Evolutionary conservation across 2,888 invertebrate genomes (phyloP), one percentile per base, ranked within the genome.

Genomic region (Troides oblongomaculatus): DNA sequence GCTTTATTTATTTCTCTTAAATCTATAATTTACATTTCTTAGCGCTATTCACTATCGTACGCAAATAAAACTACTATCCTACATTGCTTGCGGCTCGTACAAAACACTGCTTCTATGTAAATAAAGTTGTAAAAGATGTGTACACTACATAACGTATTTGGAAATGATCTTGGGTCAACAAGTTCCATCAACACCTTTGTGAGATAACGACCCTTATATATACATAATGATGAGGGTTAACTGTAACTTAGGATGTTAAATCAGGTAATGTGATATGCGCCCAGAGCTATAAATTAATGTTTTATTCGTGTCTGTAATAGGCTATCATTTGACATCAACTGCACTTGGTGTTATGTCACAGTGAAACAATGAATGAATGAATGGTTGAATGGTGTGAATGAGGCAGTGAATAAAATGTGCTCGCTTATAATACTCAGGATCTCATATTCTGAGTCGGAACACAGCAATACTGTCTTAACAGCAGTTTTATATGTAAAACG

Each of bases 21-120:
- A 74, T 64, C 85, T 90, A 92, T 86, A 89, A 87, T 92, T 83
- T 91, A 92, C 92, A 91, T 84, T 82, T 81, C 84, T 87, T 88
- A 87, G 71, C 75, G 75, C 79, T 86, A 86, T 80, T 85, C 85
- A 87, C 85, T 83, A 77, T 84, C 75, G 75, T 83, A 87, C 82
- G 84, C 87, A 86, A 84, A 84, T 81, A 78, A 79, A 76, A 79
- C 83, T 83, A 82, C 79, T 85, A 89, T 81, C 70, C 89, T 90
- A 90, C 85, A 88, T 77, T 82, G 84, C 82, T 83, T 53, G 70
- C 67, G 63, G 83, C 80, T 84, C 80, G 64, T 73, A 75, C 79
- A 79, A 74, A 73, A 77, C 77, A 78, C 77, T 77, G 78, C 56
- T 81, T 80, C 81, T 82, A 80, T 70, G 69, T 61, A 60, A 66